Percentiles rank a stretch among this genome's conserved stretches.
These are phyloP conservation scores for Pipistrellus kuhlii DNA, from an alignment of 2,797 vertebrate genomes.

Conservation along the genomic window DNA sequence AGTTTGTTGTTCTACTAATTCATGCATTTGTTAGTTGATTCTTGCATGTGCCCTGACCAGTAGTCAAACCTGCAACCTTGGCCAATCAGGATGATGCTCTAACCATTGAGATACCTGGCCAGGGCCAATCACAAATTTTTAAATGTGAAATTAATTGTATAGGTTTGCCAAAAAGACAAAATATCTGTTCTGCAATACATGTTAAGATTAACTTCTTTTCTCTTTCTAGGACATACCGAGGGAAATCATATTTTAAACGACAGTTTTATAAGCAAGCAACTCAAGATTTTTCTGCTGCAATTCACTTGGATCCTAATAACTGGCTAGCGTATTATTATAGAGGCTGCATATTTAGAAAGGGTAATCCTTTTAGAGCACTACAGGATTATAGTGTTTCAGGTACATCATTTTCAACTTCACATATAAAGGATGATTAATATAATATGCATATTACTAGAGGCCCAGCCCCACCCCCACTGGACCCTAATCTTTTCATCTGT, in stretches of 20 bases:
- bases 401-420: conserved; percentile 76
- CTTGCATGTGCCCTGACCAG: background rate
- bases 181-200: background rate
- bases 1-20: background rate
- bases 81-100: background rate
- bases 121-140: background rate
- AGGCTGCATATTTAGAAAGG: conserved; percentile 87
- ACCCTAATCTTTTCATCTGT: background rate
- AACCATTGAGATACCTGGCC: background rate
- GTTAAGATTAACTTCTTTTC: conserved; percentile 53
- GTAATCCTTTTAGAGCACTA: conserved; percentile 84
- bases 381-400: conserved; percentile 90
- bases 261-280: conserved; percentile 83
- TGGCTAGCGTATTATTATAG: conserved; percentile 89
- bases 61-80: background rate
- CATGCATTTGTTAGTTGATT: background rate
- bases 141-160: conserved; percentile 32
- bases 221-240: conserved; percentile 86
- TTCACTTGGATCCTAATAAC: conserved; percentile 88
- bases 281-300: conserved; percentile 86
- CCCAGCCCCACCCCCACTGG: background rate
- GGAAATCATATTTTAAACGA: conserved; percentile 86
- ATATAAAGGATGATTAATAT: background rate
- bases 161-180: conserved; percentile 17
- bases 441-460: background rate